phyloP scores from a whole-genome alignment of 2,888 invertebrate genomes.

The Thalpophila matura region DNA sequence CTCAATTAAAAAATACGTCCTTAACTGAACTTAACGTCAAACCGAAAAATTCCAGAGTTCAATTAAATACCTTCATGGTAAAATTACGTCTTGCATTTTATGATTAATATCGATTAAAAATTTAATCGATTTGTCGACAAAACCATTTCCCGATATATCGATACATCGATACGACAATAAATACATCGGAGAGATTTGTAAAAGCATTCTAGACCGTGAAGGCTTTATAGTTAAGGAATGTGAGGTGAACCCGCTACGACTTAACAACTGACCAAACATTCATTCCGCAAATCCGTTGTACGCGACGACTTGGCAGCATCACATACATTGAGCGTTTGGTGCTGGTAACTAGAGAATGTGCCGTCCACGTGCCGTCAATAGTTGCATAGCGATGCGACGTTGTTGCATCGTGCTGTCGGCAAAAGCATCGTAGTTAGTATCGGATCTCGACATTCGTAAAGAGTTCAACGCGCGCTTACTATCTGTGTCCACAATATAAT shows the following conservation, averaged over 20 bases:
- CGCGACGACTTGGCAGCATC: slow-evolving; percentile 32
- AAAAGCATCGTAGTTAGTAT: slow-evolving; percentile 45
- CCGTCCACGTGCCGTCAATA: slow-evolving; percentile 45
- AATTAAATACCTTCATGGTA: slow-evolving; percentile 1
- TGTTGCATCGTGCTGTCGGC: slow-evolving; percentile 29
- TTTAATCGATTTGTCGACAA: background rate
- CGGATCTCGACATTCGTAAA: slow-evolving; percentile 78
- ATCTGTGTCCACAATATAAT: slow-evolving; percentile 68
- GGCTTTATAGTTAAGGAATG: slow-evolving; percentile 68
- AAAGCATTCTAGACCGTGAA: slow-evolving; percentile 62
- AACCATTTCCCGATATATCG: background rate
- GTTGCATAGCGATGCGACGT: slow-evolving; percentile 13
- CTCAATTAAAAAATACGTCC: background rate
- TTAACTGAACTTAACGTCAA: background rate
- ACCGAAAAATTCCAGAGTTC: slow-evolving; percentile 6
- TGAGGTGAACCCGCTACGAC: slow-evolving; percentile 63
- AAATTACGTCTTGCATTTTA: background rate
- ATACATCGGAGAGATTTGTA: slow-evolving; percentile 56
- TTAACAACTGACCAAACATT: slow-evolving; percentile 60
- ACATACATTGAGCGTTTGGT: slow-evolving; percentile 50
- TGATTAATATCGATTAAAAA: slow-evolving; percentile 9
- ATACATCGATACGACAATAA: background rate
- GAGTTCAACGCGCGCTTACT: slow-evolving; percentile 86
- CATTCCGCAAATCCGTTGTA: slow-evolving; percentile 60
- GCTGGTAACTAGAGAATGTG: background rate